Percentiles rank a stretch among this genome's conserved stretches.
These are phyloP conservation scores for Netelia fuscicornis DNA, from an alignment of 2,888 invertebrate genomes.

Conservation along the genomic window DNA sequence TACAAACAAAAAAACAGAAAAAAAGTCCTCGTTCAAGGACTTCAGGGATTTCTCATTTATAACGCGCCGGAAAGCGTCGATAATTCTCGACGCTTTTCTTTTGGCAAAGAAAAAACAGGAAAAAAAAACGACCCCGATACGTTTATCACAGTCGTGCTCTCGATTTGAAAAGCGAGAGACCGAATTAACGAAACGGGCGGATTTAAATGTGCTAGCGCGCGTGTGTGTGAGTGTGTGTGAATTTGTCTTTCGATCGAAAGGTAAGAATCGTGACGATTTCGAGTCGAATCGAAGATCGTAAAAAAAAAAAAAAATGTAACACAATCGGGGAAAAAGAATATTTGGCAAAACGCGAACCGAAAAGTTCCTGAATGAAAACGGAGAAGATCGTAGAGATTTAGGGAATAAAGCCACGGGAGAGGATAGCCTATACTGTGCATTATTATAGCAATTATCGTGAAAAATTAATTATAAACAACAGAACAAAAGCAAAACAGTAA, in stretches of 20 bases:
- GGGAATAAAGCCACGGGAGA: not conserved
- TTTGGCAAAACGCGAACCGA: not conserved
- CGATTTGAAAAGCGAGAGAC: slow-evolving; percentile 1
- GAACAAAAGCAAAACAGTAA: slow-evolving; percentile 15
- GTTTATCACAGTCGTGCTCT: not conserved
- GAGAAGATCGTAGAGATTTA: slow-evolving; percentile 19
- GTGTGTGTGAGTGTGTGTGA: no score
- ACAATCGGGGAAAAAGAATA: not conserved
- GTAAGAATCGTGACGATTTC: not conserved
- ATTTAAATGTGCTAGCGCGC: not conserved
- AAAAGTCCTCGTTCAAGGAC: slow-evolving; percentile 3
- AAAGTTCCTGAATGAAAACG: slow-evolving; percentile 38
- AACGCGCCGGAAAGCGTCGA: slow-evolving; percentile 6
- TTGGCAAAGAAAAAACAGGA: not conserved
- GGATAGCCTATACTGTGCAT: slow-evolving; percentile 36
- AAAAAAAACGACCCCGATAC: not conserved
- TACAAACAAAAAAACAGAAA: not conserved
- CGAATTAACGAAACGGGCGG: not conserved
- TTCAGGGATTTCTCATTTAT: slow-evolving; percentile 7
- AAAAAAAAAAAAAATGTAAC: not conserved
- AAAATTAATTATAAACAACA: slow-evolving; percentile 17
- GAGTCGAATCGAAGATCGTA: not conserved
- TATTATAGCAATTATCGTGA: slow-evolving; percentile 40
- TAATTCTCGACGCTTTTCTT: slow-evolving; percentile 8
- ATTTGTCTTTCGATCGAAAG: not conserved